Evolutionary conservation across 1,140 invertebrate genomes (phyloP).

Genomic region (Habropoda laboriosa): DNA sequence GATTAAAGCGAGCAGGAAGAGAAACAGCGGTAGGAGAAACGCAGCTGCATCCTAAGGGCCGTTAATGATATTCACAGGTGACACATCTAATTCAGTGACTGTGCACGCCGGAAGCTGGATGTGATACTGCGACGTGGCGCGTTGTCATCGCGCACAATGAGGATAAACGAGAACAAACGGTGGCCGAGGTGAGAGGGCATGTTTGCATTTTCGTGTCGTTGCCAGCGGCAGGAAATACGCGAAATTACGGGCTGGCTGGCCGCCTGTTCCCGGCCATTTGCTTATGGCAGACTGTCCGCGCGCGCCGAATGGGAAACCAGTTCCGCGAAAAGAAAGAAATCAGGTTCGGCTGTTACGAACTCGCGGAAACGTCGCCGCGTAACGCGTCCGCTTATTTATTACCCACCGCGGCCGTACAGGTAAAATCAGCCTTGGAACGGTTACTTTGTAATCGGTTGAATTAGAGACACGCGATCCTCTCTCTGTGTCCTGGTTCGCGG

Average conservation of each 20-base stretch:
- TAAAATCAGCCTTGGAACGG: not conserved
- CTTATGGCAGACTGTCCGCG: slow-evolving; percentile 27
- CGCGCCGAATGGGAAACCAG: not conserved
- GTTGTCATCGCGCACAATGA: slow-evolving; percentile 74
- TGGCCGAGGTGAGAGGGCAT: slow-evolving; percentile 69
- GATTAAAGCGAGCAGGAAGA: slow-evolving; percentile 41
- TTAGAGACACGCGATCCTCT: not conserved
- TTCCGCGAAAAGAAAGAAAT: slow-evolving; percentile 8
- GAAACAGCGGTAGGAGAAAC: slow-evolving; percentile 31
- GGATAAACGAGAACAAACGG: slow-evolving; percentile 74
- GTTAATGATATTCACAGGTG: slow-evolving; percentile 75
- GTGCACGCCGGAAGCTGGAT: slow-evolving; percentile 73
- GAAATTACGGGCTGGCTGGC: slow-evolving; percentile 58
- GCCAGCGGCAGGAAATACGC: slow-evolving; percentile 69
- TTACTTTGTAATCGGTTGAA: slow-evolving; percentile 4
- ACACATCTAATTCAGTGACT: slow-evolving; percentile 75
- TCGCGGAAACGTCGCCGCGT: not conserved
- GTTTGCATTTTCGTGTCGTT: slow-evolving; percentile 76
- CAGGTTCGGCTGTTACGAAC: not conserved
- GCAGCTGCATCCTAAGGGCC: slow-evolving; percentile 68
- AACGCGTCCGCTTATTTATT: not conserved
- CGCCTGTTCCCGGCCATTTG: slow-evolving; percentile 41
- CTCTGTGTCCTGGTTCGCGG: not conserved
- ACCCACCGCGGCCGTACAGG: no score
- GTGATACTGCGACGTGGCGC: slow-evolving; percentile 69